phyloP scores from a whole-genome alignment of 1,140 invertebrate species.

The Venustaconcha ellipsiformis region DNA sequence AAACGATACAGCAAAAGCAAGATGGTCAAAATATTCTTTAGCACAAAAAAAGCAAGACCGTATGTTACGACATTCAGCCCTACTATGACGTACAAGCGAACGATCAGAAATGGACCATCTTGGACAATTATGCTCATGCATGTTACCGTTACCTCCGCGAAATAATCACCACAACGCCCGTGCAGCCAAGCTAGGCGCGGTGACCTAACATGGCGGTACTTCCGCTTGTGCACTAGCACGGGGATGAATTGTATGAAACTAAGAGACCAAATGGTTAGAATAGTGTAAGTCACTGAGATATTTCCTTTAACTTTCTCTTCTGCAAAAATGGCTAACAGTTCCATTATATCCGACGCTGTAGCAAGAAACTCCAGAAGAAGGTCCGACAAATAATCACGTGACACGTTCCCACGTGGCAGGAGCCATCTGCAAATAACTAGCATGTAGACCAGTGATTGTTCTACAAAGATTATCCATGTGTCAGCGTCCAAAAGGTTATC shows the following conservation, averaged over 20 bases:
- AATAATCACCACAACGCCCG: constrained; percentile 10
- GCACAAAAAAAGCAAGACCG: constrained; percentile 91
- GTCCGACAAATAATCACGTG: constrained; percentile 89
- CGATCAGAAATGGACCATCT: constrained; percentile 87
- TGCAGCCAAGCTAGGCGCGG: constrained; percentile 2
- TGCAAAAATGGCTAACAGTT: constrained; percentile 91
- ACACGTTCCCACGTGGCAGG: constrained; percentile 84
- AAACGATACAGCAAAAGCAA: constrained; percentile 71
- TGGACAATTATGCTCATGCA: constrained; percentile 31
- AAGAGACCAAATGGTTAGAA: constrained; percentile 74
- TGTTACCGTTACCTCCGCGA: constrained; percentile 21
- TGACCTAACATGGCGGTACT: constrained; percentile 6
- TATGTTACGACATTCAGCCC: constrained; percentile 87
- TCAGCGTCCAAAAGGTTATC: constrained; percentile 18
- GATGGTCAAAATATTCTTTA: constrained; percentile 87
- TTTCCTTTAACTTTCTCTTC: constrained; percentile 43
- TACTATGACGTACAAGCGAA: constrained; percentile 83
- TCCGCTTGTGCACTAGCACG: constrained; percentile 17
- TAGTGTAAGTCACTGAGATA: constrained; percentile 24
- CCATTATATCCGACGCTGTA: constrained; percentile 93
- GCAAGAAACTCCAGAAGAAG: constrained; percentile 79
- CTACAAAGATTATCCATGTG: constrained; percentile 71
- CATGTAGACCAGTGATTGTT: constrained; percentile 88
- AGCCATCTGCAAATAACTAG: constrained; percentile 88
- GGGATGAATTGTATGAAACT: constrained; percentile 79